A percentile compares a stretch with the other conserved stretches of the same genome.
phyloP scores from a whole-genome alignment of 2,888 invertebrate species.

The Dolichomitus sp. region DNA sequence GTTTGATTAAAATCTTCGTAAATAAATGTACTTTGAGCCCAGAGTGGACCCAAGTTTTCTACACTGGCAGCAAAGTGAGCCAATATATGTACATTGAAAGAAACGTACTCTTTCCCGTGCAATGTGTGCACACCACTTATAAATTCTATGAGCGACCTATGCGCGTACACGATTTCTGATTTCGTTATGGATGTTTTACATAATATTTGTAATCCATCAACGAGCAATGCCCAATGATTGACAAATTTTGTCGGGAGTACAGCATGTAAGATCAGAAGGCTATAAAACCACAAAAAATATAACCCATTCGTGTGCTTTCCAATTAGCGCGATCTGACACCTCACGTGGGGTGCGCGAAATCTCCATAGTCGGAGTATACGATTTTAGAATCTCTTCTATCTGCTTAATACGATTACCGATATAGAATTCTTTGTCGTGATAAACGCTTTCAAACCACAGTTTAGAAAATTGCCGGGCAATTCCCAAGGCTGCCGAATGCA shows the following conservation, averaged over 20 bases:
- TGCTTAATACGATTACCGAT: slow-evolving; percentile 40
- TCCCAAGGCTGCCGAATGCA: slow-evolving; percentile 62
- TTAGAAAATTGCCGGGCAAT: slow-evolving; percentile 59
- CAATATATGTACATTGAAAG: too few species aligned
- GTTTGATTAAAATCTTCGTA: too few species aligned
- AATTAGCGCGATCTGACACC: slow-evolving; percentile 28
- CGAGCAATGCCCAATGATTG: slow-evolving; percentile 16
- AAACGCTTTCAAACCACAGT: slow-evolving; percentile 58
- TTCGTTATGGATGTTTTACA: too few species aligned
- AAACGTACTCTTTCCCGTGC: too few species aligned
- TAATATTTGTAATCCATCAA: too few species aligned
- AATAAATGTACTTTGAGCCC: too few species aligned
- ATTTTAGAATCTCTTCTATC: slow-evolving; percentile 9
- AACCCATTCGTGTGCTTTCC: slow-evolving; percentile 52
- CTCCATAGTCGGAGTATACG: slow-evolving; percentile 9
- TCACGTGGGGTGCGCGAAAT: not conserved
- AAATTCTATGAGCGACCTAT: too few species aligned
- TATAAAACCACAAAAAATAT: slow-evolving; percentile 45
- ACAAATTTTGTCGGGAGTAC: slow-evolving; percentile 24
- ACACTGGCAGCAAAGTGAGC: too few species aligned
- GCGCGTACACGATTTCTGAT: too few species aligned
- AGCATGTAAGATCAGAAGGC: slow-evolving; percentile 26
- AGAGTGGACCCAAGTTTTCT: too few species aligned
- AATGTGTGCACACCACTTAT: too few species aligned
- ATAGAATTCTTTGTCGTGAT: slow-evolving; percentile 56